phyloP scores from a whole-genome alignment of 2,888 invertebrate species.

The Athripsodes cinereus region DNA sequence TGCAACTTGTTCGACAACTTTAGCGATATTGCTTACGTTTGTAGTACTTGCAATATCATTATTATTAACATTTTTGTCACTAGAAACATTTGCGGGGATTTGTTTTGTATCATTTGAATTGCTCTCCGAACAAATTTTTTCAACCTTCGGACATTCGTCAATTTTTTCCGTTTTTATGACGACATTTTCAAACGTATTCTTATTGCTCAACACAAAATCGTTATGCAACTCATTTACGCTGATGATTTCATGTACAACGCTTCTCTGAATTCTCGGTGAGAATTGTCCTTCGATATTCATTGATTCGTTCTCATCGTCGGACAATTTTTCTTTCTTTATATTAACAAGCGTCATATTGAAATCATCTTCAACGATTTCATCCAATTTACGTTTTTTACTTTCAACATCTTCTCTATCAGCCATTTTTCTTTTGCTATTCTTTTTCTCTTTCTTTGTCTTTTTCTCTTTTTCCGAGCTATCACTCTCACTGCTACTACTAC shows the following conservation, averaged over 20 bases:
- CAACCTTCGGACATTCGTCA: not conserved
- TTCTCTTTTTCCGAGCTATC: constrained; percentile 32
- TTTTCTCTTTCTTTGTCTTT: constrained; percentile 29
- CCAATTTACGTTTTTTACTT: constrained; percentile 5
- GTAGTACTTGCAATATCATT: too few relatives aligned
- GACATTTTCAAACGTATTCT: constrained; percentile 7
- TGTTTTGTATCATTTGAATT: too few relatives aligned
- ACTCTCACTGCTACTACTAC: constrained; percentile 29
- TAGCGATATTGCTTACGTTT: too few relatives aligned
- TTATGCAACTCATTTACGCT: constrained; percentile 45
- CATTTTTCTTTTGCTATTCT: constrained; percentile 28
- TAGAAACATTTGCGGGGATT: too few relatives aligned
- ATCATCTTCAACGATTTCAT: constrained; percentile 33
- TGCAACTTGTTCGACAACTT: too few relatives aligned
- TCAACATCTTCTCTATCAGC: not conserved
- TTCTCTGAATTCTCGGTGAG: constrained; percentile 34
- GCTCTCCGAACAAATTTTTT: not conserved
- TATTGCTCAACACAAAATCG: constrained; percentile 41
- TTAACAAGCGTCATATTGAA: constrained; percentile 27
- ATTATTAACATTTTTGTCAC: too few relatives aligned
- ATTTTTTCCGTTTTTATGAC: constrained; percentile 14
- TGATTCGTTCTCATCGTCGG: constrained; percentile 44
- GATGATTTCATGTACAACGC: constrained; percentile 37
- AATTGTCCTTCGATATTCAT: constrained; percentile 31
- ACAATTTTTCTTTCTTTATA: constrained; percentile 43